Percentiles rank a stretch among this genome's conserved stretches.
Evolutionary conservation across 2,113 vertebrate genomes (phyloP).

Genomic region (Apistogramma diplotaenia): DNA sequence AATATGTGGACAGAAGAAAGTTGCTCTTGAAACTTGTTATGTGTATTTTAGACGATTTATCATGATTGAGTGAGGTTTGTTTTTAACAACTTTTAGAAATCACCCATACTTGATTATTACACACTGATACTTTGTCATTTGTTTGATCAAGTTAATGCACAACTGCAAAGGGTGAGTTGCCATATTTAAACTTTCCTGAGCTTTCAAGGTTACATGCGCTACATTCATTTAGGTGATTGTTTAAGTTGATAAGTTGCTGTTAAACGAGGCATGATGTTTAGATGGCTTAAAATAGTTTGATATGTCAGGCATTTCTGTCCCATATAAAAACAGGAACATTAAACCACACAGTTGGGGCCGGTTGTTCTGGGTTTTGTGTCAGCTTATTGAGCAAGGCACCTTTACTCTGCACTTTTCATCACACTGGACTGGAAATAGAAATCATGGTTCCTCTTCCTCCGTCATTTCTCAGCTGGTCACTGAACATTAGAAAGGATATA

Average conservation of each 20-base stretch:
- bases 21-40: background rate
- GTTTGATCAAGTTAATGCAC: background rate
- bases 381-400: conserved; percentile 40
- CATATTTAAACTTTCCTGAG: background rate
- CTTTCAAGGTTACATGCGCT: background rate
- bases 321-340: background rate
- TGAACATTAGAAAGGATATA: background rate
- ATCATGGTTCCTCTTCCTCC: conserved; percentile 61
- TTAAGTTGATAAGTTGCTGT: background rate
- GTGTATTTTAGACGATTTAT: background rate
- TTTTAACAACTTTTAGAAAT: background rate
- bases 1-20: background rate
- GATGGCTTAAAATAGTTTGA: background rate
- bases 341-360: background rate
- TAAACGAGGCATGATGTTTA: background rate
- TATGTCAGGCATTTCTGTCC: background rate
- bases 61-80: background rate
- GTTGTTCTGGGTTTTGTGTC: conserved; percentile 4
- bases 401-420: conserved; percentile 28
- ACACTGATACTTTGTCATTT: background rate
- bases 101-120: background rate
- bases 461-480: background rate
- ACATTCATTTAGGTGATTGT: background rate
- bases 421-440: conserved; percentile 49
- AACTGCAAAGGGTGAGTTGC: background rate